Conservation (phyloP, 1,140 invertebrate genomes). For the Calliopsis andreniformis region DNA sequence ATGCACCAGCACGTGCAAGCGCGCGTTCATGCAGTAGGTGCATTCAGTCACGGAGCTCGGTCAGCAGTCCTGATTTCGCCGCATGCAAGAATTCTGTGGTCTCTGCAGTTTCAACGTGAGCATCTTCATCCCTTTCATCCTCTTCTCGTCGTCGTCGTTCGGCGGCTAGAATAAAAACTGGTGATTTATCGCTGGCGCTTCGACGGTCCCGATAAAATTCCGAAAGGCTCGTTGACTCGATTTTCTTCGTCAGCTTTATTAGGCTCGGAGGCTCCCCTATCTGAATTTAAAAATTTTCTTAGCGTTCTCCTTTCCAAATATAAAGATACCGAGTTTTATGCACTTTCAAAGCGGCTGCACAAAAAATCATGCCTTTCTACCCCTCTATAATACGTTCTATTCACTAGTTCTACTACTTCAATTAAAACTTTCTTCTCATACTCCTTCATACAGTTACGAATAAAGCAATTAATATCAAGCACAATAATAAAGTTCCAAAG, state of each 20-base stretch:
- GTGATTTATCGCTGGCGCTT: constrained; percentile 63
- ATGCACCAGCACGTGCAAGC: constrained; percentile 2
- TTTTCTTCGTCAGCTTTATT: constrained; percentile 40
- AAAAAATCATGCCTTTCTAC: no score
- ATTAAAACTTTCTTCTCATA: no score
- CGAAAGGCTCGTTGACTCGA: constrained; percentile 18
- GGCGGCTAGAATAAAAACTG: constrained; percentile 67
- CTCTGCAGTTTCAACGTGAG: constrained; percentile 67
- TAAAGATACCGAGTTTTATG: not conserved
- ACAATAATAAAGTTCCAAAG: no score
- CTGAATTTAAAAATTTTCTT: not conserved
- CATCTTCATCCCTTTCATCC: constrained; percentile 60
- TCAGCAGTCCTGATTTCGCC: constrained; percentile 70
- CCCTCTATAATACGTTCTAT: no score
- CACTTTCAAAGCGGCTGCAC: no score
- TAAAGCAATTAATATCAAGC: no score
- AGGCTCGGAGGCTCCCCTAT: constrained; percentile 22
- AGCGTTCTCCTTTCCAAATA: not conserved
- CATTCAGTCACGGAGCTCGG: constrained; percentile 65
- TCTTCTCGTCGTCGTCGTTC: constrained; percentile 13
- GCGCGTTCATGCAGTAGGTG: constrained; percentile 29
- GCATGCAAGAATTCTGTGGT: constrained; percentile 71
- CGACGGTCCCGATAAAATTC: constrained; percentile 63
- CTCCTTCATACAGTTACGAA: no score
- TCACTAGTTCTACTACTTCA: no score